Conservation (phyloP, 2,888 invertebrate genomes). For the Morpho deidamia region DNA sequence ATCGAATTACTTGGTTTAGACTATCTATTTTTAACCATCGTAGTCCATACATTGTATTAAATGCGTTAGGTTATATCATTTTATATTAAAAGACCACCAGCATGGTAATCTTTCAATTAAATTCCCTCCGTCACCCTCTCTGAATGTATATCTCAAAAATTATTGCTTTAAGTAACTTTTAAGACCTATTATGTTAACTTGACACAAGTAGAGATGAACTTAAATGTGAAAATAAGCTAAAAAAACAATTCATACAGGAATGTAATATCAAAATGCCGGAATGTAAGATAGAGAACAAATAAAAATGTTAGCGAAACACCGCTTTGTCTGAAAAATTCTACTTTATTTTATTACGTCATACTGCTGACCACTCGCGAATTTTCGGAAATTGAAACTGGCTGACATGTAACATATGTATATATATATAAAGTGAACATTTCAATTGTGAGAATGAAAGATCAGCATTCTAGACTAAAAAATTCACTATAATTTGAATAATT, state of each 20-base stretch:
- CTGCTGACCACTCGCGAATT: constrained; percentile 11
- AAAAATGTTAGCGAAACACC: constrained; percentile 10
- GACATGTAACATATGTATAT: constrained; percentile 7
- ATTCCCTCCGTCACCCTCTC: too few species aligned
- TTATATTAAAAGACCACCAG: too few species aligned
- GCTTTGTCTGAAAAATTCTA: constrained; percentile 12
- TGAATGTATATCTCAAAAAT: too few species aligned
- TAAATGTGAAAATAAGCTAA: background rate
- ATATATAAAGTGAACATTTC: constrained; percentile 8
- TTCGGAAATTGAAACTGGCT: constrained; percentile 11
- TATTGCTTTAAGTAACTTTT: too few species aligned
- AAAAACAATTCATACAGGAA: background rate
- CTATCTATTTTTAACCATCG: too few species aligned
- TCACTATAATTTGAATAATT: too few species aligned
- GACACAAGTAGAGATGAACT: background rate
- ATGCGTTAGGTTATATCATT: too few species aligned
- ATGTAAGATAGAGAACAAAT: constrained; percentile 9
- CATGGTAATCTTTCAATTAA: too few species aligned
- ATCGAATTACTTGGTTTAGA: too few species aligned
- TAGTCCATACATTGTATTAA: too few species aligned
- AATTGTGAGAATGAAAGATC: background rate
- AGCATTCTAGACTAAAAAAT: too few species aligned
- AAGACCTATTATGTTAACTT: too few species aligned
- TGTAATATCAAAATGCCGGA: constrained; percentile 6
- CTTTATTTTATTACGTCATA: constrained; percentile 8